These are phyloP conservation scores for Euzetes globulus DNA, from an alignment of 2,888 invertebrate genomes.

Conservation along the genomic window DNA sequence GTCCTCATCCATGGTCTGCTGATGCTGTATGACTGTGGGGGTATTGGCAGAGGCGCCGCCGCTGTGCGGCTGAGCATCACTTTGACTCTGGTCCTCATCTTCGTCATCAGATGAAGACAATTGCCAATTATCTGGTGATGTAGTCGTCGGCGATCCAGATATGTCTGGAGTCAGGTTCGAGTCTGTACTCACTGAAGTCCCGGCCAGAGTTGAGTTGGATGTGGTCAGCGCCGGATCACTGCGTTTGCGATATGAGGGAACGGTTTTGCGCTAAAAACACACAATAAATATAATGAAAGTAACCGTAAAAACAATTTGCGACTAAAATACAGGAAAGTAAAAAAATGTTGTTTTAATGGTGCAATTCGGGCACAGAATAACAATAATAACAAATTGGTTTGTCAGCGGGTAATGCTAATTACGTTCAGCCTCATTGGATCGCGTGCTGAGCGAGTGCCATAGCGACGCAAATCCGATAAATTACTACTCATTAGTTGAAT, in stretches of 20 bases:
- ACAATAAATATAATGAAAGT: background rate
- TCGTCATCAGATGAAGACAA: background rate
- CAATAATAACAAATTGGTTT: constrained; percentile 15
- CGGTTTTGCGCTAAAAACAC: constrained; percentile 43
- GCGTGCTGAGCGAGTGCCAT: constrained; percentile 21
- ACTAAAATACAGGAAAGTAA: background rate
- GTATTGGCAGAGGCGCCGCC: background rate
- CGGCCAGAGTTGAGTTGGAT: constrained; percentile 18
- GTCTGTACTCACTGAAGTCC: background rate
- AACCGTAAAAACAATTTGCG: background rate
- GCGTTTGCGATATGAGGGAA: constrained; percentile 60
- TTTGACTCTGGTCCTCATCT: background rate
- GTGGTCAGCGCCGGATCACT: constrained; percentile 58
- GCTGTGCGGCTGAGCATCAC: background rate
- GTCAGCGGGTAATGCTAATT: constrained; percentile 1
- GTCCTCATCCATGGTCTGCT: constrained; percentile 32
- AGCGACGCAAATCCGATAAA: constrained; percentile 14
- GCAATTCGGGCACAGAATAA: background rate
- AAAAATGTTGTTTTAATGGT: background rate
- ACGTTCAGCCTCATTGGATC: constrained; percentile 1
- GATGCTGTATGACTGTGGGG: constrained; percentile 2
- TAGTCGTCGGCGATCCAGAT: constrained; percentile 4
- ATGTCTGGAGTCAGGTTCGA: constrained; percentile 9
- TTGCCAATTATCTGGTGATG: constrained; percentile 7
- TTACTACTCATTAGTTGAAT: background rate